Conservation (phyloP, 2,797 vertebrate genomes). For the Echeneis naucrates region DNA sequence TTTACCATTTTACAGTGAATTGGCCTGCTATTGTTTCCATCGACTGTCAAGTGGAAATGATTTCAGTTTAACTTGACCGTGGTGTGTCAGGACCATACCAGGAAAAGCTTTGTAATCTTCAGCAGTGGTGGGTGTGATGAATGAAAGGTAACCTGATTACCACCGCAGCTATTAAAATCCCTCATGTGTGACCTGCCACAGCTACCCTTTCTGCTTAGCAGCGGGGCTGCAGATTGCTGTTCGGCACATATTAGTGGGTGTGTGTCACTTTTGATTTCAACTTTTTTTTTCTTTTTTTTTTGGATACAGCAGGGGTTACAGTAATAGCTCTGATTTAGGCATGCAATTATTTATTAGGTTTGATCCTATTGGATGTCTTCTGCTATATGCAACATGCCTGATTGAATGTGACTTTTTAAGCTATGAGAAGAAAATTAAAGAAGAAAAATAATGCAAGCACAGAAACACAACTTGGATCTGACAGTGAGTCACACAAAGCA, state of each 20-base stretch:
- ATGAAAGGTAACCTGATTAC: constrained; percentile 81
- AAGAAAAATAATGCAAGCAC: not conserved
- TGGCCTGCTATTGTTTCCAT: constrained; percentile 74
- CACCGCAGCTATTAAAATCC: constrained; percentile 79
- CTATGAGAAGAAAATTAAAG: not conserved
- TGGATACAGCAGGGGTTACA: not conserved
- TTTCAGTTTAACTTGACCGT: constrained; percentile 67
- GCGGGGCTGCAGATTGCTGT: constrained; percentile 50
- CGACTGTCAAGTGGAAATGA: constrained; percentile 75
- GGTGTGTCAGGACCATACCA: constrained; percentile 61
- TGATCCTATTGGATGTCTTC: not conserved
- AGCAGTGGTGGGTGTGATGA: constrained; percentile 65
- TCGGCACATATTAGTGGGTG: constrained; percentile 58
- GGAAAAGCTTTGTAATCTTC: constrained; percentile 73
- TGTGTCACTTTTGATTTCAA: constrained; percentile 63
- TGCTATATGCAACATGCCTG: not conserved
- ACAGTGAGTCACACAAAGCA: not conserved
- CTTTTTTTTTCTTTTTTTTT: constrained; percentile 8
- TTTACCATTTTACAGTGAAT: constrained; percentile 39
- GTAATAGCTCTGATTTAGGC: constrained; percentile 13
- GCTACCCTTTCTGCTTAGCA: constrained; percentile 60
- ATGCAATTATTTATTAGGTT: constrained; percentile 30
- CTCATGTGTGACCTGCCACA: constrained; percentile 77
- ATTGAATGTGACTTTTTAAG: constrained; percentile 13
- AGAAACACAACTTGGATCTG: not conserved